Conservation (phyloP, 1,140 invertebrate genomes). For the Heliconius congener region DNA sequence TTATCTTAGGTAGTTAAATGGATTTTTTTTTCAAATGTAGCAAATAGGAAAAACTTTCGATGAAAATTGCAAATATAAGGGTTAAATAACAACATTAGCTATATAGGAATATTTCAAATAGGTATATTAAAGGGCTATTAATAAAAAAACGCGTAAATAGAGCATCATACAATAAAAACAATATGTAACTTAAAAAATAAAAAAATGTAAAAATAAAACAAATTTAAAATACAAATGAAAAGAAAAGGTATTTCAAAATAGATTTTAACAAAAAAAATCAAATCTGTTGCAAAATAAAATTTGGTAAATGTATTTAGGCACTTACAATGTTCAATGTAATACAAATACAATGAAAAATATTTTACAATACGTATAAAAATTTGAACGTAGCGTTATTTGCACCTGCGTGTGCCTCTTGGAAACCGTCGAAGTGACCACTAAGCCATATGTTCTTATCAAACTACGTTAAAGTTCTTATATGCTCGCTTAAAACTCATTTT, state of each 20-base stretch:
- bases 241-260: background rate
- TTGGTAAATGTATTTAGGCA: constrained; percentile 11
- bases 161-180: background rate
- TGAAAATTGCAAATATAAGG: constrained; percentile 11
- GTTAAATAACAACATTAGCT: constrained; percentile 6
- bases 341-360: background rate
- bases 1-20: background rate
- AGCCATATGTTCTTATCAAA: too few species aligned
- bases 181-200: background rate
- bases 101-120: background rate
- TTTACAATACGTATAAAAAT: too few species aligned
- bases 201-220: background rate
- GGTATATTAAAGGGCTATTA: background rate
- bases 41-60: too few species aligned
- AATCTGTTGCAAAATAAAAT: background rate
- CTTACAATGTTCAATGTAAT: constrained; percentile 12
- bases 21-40: background rate
- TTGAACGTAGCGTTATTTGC: too few species aligned
- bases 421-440: too few species aligned
- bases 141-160: background rate
- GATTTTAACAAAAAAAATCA: background rate
- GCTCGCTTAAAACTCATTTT: too few species aligned
- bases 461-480: too few species aligned
- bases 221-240: background rate
- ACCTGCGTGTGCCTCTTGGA: too few species aligned